Base-by-base conservation (phyloP, 2,888 invertebrate genomes). In the Oscheius sp. region DNA sequence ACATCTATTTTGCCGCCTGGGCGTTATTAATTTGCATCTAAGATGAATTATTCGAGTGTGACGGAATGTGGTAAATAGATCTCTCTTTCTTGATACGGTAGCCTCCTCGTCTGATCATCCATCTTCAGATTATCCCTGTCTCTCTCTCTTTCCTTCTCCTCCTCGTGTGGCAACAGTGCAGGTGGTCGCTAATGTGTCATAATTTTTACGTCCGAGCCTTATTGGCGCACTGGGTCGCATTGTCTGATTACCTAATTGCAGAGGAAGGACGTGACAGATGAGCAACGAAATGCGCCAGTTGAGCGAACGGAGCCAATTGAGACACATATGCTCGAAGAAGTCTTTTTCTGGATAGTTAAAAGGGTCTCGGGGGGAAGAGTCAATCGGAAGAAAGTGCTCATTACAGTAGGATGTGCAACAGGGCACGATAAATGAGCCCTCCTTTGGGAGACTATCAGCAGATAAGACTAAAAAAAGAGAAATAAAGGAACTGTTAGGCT, bases 21-120 rank as follows among this genome's bases (percentile, higher is more conserved):
- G 33, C 24, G 54, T 38, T 65, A 65, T 65, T 65, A 65, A 65
- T 65, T 65, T 65, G 54, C 56, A 45, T 54, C 65, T 54, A 44
- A 22, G 54, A 65, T 65, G 56, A 65, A 65, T 65, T 54, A 65
- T 65, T 20, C 20, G 28, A 28, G 20, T n/a, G 17, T 59, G 44
- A 59, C 44, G 62, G 62, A 62, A 62, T 62, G 62, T 36, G 57
- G 38, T 33, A 57, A 33, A 57, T 33, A 57, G n/a, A n/a, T 12
- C 4, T 14, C 24, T 50, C 26, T 17, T 22, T 22, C 30, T 54
- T 6, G 17, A 1, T 56, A 20, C 56, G 22, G 22, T 36, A 22
- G n/a, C 8, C 28, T 14, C 26, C 24, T 22, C 8, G 6, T 9
- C 14, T 56, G 33, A n/a, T 17, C 33, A n/a, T n/a, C n/a, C n/a